phyloP scores from a whole-genome alignment of 2,113 vertebrate species.

The Albula goreensis region DNA sequence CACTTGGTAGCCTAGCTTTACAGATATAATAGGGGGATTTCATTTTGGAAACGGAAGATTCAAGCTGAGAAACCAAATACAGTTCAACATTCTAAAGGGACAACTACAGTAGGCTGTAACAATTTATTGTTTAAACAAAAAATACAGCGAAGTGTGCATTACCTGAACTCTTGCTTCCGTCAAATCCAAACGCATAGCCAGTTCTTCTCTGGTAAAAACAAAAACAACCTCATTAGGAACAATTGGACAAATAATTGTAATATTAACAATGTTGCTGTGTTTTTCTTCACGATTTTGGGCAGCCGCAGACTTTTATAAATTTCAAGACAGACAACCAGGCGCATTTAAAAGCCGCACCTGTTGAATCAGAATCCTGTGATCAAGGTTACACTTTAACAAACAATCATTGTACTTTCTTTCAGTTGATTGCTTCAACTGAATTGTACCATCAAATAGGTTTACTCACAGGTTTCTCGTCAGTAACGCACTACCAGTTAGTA shows the following conservation, averaged over 20 bases:
- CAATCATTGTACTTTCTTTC: not conserved
- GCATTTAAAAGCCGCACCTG: not conserved
- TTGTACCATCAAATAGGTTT: too few species aligned
- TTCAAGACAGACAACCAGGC: not conserved
- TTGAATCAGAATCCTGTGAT: not conserved
- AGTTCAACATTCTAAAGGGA: not conserved
- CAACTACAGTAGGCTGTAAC: not conserved
- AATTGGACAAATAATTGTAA: not conserved
- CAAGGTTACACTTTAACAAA: not conserved
- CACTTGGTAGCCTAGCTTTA: too few species aligned
- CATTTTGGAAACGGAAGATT: not conserved
- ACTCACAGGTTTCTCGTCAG: too few species aligned
- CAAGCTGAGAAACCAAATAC: not conserved
- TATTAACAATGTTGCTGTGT: not conserved
- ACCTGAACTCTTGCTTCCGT: conserved; percentile 73
- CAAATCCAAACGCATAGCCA: conserved; percentile 64
- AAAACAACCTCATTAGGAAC: not conserved
- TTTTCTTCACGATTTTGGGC: too few species aligned
- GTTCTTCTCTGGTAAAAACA: conserved; percentile 59
- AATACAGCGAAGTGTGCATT: conserved; percentile 27
- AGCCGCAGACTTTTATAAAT: not conserved
- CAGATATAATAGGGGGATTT: not conserved
- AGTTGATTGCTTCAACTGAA: too few species aligned
- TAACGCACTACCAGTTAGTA: too few species aligned
- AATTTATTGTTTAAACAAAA: not conserved